phyloP scores from a whole-genome alignment of 1,140 invertebrate species.

The Choristoneura fumiferana region DNA sequence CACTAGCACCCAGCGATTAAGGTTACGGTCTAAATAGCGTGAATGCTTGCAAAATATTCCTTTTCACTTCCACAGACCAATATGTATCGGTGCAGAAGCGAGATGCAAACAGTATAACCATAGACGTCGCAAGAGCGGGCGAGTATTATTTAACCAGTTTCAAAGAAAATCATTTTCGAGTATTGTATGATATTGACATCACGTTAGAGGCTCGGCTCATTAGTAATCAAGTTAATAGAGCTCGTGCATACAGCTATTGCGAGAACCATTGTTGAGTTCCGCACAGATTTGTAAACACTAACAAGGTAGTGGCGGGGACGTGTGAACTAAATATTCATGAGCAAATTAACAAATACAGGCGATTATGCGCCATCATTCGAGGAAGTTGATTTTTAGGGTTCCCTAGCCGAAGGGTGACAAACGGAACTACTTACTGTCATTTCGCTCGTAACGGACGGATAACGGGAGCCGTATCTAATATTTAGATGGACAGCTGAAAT shows the following conservation, averaged over 20 bases:
- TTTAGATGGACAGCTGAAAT: no score
- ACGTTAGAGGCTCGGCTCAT: conserved; percentile 17
- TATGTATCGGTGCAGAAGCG: background rate
- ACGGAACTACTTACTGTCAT: no score
- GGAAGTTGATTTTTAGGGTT: conserved; percentile 6
- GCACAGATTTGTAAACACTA: conserved; percentile 11
- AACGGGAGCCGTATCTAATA: no score
- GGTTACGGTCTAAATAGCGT: conserved; percentile 7
- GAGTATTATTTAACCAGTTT: background rate
- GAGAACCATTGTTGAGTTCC: conserved; percentile 9
- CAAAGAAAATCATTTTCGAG: conserved; percentile 13
- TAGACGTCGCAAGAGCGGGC: background rate
- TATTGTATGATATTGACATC: conserved; percentile 1
- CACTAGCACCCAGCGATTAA: conserved; percentile 4
- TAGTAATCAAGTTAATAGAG: background rate
- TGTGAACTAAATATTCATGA: conserved; percentile 16
- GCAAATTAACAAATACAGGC: conserved; percentile 1
- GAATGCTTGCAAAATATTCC: conserved; percentile 8
- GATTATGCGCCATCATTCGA: conserved; percentile 7
- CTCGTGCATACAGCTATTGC: background rate
- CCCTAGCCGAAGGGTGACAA: no score
- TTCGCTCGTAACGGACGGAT: no score
- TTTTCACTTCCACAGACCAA: background rate
- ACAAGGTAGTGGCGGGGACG: conserved; percentile 10
- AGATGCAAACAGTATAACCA: conserved; percentile 1